phyloP scores from a whole-genome alignment of 2,888 invertebrate genomes.

The Phasia obesa region DNA sequence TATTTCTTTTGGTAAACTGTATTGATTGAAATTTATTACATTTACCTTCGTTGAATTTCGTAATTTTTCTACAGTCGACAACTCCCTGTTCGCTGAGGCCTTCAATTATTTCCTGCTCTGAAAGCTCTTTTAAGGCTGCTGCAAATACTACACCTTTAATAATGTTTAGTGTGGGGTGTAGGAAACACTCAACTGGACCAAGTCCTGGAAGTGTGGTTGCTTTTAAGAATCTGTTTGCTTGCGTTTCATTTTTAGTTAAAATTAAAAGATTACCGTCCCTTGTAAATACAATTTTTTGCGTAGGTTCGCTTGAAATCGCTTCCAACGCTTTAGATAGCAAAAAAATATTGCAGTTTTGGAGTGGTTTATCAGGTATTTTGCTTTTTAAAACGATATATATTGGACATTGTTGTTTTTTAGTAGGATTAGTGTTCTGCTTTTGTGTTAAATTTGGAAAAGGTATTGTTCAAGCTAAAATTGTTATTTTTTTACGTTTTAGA shows the following conservation, averaged over 20 bases:
- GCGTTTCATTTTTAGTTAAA: not conserved
- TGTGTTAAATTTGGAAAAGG: not conserved
- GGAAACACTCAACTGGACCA: not conserved
- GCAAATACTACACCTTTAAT: slow-evolving; percentile 6
- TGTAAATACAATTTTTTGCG: slow-evolving; percentile 2
- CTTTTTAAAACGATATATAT: not conserved
- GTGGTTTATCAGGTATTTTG: slow-evolving; percentile 3
- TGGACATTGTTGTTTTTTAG: not conserved
- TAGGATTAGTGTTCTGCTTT: not conserved
- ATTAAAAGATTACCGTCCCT: slow-evolving; percentile 17
- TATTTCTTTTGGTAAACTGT: not conserved
- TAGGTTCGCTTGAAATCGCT: not conserved
- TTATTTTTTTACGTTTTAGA: not conserved
- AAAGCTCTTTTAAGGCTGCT: not conserved
- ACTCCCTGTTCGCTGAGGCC: not conserved
- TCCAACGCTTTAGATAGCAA: slow-evolving; percentile 11
- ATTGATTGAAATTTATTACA: not conserved
- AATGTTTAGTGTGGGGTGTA: slow-evolving; percentile 7
- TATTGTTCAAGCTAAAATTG: not conserved
- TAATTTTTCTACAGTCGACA: not conserved
- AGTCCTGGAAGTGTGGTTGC: not conserved
- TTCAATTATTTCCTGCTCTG: not conserved
- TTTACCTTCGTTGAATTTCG: not conserved
- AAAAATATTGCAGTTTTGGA: slow-evolving; percentile 16
- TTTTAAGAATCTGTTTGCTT: slow-evolving; percentile 2